Evolutionary conservation across 2,888 invertebrate species (phyloP).

Genomic region (Busseola fusca): DNA sequence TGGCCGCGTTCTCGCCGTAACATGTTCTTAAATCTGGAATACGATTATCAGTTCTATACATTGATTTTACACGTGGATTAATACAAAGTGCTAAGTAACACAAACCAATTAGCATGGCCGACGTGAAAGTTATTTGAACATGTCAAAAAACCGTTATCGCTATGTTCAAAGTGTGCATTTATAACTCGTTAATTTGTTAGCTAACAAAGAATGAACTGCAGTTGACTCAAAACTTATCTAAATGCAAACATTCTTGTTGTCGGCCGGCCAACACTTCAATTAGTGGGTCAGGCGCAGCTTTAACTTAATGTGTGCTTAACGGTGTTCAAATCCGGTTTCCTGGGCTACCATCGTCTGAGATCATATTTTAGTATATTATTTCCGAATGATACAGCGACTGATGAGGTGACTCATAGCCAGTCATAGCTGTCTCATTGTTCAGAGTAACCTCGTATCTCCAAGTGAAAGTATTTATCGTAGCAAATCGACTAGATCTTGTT

Average conservation of each 20-base stretch:
- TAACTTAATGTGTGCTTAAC: conserved; percentile 80
- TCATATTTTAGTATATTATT: conserved; percentile 61
- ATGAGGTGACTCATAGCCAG: conserved; percentile 65
- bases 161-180: conserved; percentile 65
- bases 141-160: conserved; percentile 68
- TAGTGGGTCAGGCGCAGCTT: conserved; percentile 80
- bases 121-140: conserved; percentile 67
- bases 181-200: conserved; percentile 63
- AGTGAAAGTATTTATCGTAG: conserved; percentile 76
- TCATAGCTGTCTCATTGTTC: conserved; percentile 67
- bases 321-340: conserved; percentile 79
- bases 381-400: conserved; percentile 62
- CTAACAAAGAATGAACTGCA: conserved; percentile 66
- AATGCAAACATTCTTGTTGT: conserved; percentile 73
- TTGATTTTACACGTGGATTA: conserved; percentile 46
- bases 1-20: conserved; percentile 65
- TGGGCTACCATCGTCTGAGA: conserved; percentile 64
- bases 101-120: conserved; percentile 60
- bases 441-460: conserved; percentile 68
- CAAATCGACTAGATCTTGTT: conserved; percentile 64
- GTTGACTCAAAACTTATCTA: conserved; percentile 71
- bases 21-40: conserved; percentile 72
- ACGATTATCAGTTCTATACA: conserved; percentile 34
- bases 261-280: conserved; percentile 68
- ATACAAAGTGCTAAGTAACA: conserved; percentile 44